Conservation (phyloP, 2,888 invertebrate species). For the Ichneumoninae sp. region DNA sequence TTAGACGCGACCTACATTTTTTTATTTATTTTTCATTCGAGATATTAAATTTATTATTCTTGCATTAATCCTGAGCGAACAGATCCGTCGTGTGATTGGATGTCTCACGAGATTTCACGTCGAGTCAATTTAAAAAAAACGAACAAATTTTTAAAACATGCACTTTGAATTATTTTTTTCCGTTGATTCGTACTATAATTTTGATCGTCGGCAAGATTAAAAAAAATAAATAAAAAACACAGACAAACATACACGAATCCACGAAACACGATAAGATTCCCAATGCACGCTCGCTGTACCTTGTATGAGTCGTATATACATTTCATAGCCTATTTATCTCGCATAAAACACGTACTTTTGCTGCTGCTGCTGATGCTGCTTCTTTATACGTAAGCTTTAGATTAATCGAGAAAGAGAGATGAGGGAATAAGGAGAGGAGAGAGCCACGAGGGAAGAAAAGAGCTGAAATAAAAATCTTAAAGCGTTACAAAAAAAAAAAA, state of each 20-base stretch:
- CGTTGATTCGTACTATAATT: not conserved
- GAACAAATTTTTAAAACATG: not conserved
- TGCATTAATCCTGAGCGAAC: conserved; percentile 4
- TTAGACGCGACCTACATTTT: not conserved
- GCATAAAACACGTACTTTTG: conserved; percentile 69
- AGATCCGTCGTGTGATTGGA: conserved; percentile 25
- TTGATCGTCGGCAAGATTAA: not conserved
- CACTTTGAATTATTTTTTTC: conserved; percentile 2
- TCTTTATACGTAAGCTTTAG: conserved; percentile 81
- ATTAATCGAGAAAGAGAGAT: conserved; percentile 63
- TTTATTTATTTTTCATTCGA: not conserved
- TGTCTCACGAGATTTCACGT: not conserved
- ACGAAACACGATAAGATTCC: conserved; percentile 72
- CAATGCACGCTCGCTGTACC: conserved; percentile 83
- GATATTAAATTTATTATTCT: conserved; percentile 3
- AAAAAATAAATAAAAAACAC: not conserved
- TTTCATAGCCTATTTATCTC: conserved; percentile 71
- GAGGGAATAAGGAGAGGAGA: conserved; percentile 35
- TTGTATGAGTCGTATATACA: conserved; percentile 79
- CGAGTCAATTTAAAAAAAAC: not conserved
- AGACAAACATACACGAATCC: conserved; percentile 49
- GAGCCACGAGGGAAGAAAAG: conserved; percentile 30
- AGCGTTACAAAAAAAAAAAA: conserved; percentile 48
- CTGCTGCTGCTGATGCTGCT: conserved; percentile 79
- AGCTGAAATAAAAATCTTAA: conserved; percentile 38